Evolutionary conservation across 2,113 vertebrate species (phyloP).

Genomic region (Heterotilapia buettikoferi): DNA sequence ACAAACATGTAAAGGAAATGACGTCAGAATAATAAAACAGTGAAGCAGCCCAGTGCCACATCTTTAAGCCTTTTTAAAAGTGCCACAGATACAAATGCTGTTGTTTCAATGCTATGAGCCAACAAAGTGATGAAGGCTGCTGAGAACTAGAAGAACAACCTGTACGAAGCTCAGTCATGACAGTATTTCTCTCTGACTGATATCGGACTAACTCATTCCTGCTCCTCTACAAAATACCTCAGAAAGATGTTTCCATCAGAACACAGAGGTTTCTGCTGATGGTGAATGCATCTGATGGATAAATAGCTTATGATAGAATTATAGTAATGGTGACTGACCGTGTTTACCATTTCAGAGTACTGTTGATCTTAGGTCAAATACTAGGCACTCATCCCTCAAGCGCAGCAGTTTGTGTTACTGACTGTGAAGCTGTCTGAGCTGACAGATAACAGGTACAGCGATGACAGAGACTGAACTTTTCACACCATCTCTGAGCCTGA

Average conservation of each 20-base stretch:
- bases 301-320: neutral
- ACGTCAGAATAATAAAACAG: neutral
- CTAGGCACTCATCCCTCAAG: neutral
- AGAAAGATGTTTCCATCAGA: neutral
- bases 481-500: neutral
- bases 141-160: neutral
- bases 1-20: neutral
- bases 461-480: neutral
- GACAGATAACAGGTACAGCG: neutral
- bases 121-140: neutral
- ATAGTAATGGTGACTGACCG: neutral
- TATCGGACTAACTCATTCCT: neutral
- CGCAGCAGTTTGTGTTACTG: neutral
- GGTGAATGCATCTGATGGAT: neutral
- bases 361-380: neutral
- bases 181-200: neutral
- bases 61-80: neutral
- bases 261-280: neutral
- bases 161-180: neutral
- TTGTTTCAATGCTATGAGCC: neutral
- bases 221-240: conserved; percentile 5
- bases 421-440: neutral
- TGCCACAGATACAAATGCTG: neutral
- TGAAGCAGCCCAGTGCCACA: neutral
- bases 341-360: neutral